Conservation (phyloP, 2,797 vertebrate species). For the Philypnodon macrostomus region DNA sequence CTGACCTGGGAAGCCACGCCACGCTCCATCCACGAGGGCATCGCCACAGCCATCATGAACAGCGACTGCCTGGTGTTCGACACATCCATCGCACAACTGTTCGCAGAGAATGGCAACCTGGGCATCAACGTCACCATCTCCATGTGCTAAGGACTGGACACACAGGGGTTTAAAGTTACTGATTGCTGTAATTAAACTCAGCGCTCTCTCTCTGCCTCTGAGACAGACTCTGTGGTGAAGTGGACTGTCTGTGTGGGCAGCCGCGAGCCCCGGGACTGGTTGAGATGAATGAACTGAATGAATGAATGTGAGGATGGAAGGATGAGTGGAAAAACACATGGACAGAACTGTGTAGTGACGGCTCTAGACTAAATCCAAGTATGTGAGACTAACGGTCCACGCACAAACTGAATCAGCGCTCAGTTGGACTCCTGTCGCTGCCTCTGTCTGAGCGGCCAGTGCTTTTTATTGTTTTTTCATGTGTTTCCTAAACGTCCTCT, state of each 20-base stretch:
- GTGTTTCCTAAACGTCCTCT: constrained; percentile 9
- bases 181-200: constrained; percentile 23
- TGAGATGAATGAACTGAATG: constrained; percentile 20
- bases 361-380: constrained; percentile 44
- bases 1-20: constrained; percentile 84
- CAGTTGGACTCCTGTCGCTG: constrained; percentile 18
- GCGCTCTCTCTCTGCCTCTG: constrained; percentile 33
- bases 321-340: constrained; percentile 37
- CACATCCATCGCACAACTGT: constrained; percentile 79
- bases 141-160: constrained; percentile 71
- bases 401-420: constrained; percentile 44
- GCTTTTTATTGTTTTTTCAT: constrained; percentile 16
- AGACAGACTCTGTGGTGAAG: constrained; percentile 49
- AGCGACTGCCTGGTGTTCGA: constrained; percentile 83
- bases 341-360: constrained; percentile 44
- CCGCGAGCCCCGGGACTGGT: constrained; percentile 33
- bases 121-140: constrained; percentile 84
- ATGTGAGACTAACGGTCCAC: constrained; percentile 33
- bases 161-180: constrained; percentile 19
- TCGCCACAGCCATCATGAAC: constrained; percentile 81
- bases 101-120: constrained; percentile 81
- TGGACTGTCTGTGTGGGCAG: constrained; percentile 62
- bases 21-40: constrained; percentile 80
- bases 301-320: constrained; percentile 34
- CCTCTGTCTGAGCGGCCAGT: background rate